phyloP scores from a whole-genome alignment of 1,140 invertebrate genomes.

The Cylas formicarius region DNA sequence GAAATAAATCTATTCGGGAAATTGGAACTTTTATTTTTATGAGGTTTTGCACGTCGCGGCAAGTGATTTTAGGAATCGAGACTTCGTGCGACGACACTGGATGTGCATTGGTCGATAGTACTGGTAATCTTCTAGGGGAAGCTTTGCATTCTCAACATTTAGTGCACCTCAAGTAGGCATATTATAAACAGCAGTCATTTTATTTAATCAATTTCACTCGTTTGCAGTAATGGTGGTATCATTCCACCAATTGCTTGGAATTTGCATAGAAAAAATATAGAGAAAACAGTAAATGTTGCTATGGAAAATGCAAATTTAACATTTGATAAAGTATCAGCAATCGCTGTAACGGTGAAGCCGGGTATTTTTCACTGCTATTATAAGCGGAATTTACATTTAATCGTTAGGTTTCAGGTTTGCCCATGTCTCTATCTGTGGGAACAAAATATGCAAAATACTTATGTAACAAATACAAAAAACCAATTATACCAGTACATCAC shows the following conservation, averaged over 20 bases:
- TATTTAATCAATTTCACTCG: slow-evolving; percentile 4
- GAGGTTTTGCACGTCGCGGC: not conserved
- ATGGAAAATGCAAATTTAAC: slow-evolving; percentile 56
- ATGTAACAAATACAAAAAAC: slow-evolving; percentile 61
- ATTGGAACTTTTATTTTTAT: no score
- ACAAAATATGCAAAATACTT: slow-evolving; percentile 78
- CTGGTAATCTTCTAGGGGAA: slow-evolving; percentile 71
- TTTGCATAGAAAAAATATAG: slow-evolving; percentile 76
- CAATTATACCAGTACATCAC: slow-evolving; percentile 93
- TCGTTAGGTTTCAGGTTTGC: slow-evolving; percentile 49
- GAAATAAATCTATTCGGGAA: not conserved
- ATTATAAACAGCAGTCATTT: no score
- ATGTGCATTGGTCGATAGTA: slow-evolving; percentile 71
- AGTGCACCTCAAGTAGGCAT: slow-evolving; percentile 60
- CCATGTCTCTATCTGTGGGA: slow-evolving; percentile 73
- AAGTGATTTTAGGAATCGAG: slow-evolving; percentile 80
- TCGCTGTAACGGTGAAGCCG: slow-evolving; percentile 85
- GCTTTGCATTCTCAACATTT: slow-evolving; percentile 67
- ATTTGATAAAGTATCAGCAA: slow-evolving; percentile 75
- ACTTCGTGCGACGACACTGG: slow-evolving; percentile 99
- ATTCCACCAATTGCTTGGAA: slow-evolving; percentile 78
- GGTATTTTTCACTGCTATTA: slow-evolving; percentile 43
- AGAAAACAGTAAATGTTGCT: slow-evolving; percentile 61
- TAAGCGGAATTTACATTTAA: slow-evolving; percentile 9
- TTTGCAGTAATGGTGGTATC: slow-evolving; percentile 78